phyloP scores from a whole-genome alignment of 2,113 vertebrate genomes.

The Actinemys pallida region DNA sequence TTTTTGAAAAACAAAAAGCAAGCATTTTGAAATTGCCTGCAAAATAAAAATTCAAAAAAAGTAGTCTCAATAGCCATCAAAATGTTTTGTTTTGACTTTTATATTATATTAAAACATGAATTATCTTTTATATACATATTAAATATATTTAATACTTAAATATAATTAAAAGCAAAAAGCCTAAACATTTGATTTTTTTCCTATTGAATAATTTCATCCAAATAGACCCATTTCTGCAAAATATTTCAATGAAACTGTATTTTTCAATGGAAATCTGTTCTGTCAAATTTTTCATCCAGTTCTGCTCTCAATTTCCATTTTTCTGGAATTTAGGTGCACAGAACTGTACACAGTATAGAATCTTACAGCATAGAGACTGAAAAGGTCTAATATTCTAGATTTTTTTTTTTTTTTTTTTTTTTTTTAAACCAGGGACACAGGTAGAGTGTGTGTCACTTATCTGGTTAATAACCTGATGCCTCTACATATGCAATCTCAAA shows the following conservation, averaged over 20 bases:
- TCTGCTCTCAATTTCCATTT: not conserved
- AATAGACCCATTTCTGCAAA: not conserved
- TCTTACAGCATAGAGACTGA: not conserved
- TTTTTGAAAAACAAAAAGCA: conserved; percentile 29
- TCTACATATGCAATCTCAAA: not conserved
- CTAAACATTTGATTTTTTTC: not conserved
- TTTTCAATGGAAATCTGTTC: rapidly evolving
- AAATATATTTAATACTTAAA: not conserved
- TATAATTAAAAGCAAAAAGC: not conserved
- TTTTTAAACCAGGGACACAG: not conserved
- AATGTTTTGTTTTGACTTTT: not conserved
- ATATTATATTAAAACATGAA: not conserved
- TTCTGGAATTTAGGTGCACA: not conserved
- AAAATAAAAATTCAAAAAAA: not conserved
- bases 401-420: not conserved
- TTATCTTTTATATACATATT: not conserved
- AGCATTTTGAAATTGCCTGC: conserved; percentile 21
- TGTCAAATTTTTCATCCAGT: not conserved
- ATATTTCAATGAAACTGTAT: not conserved
- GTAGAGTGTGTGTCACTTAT: not conserved
- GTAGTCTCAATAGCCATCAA: not conserved
- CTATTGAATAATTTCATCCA: not conserved
- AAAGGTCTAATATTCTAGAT: not conserved
- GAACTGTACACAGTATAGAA: not conserved
- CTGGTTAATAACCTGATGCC: not conserved